Percentiles rank a stretch among this genome's conserved stretches.
phyloP scores from a whole-genome alignment of 2,797 vertebrate genomes.

The Leptoclinus maculatus region DNA sequence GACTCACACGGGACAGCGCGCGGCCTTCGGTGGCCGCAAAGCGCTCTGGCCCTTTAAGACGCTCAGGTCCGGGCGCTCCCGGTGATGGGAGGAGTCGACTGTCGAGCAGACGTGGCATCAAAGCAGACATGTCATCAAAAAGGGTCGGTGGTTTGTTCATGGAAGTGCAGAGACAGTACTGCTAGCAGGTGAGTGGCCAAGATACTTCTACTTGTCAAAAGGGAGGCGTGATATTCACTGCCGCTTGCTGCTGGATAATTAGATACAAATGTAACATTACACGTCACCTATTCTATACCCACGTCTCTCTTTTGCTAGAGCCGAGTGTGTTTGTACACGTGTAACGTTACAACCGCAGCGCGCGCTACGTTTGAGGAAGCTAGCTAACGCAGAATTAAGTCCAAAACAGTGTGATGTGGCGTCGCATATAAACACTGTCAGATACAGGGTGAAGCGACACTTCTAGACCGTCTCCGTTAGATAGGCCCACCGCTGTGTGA shows the following conservation, averaged over 20 bases:
- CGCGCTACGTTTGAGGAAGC: background rate
- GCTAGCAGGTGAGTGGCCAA: conserved; percentile 63
- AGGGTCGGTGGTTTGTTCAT: conserved; percentile 62
- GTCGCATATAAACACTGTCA: background rate
- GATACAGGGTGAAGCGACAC: background rate
- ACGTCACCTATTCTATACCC: fast-evolving
- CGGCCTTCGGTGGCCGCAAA: background rate
- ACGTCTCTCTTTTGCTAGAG: background rate
- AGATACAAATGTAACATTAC: background rate
- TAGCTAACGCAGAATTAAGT: conserved; percentile 7
- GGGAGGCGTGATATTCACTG: fast-evolving
- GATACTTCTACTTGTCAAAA: background rate
- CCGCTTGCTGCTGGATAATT: fast-evolving
- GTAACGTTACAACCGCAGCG: conserved; percentile 4
- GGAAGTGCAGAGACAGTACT: conserved; percentile 29
- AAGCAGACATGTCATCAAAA: conserved; percentile 73
- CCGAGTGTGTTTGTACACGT: conserved; percentile 18
- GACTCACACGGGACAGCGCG: too few relatives aligned
- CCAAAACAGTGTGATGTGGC: too few relatives aligned
- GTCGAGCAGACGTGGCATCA: conserved; percentile 83
- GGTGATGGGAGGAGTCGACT: conserved; percentile 32
- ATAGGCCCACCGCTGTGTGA: too few relatives aligned
- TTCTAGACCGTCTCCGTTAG: background rate
- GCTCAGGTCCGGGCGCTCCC: background rate
- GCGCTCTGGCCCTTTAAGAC: background rate